phyloP scores from a whole-genome alignment of 2,888 invertebrate genomes.

The Drosophila siamana region DNA sequence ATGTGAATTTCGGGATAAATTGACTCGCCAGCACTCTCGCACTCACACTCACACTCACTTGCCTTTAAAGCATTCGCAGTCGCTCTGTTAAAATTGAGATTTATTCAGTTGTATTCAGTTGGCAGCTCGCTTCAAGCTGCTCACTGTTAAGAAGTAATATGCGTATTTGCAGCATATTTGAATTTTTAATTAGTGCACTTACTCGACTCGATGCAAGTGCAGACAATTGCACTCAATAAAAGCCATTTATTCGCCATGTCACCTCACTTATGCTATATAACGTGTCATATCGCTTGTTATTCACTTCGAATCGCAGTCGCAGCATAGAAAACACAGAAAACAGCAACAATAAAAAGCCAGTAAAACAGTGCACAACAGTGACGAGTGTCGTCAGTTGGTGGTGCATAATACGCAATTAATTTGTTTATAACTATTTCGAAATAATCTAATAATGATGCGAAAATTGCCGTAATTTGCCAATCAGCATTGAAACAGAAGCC shows the following conservation, averaged over 20 bases:
- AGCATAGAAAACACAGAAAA: constrained; percentile 5
- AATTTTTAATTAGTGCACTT: background rate
- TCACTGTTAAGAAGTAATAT: background rate
- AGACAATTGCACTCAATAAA: background rate
- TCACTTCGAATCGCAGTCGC: constrained; percentile 8
- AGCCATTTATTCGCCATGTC: background rate
- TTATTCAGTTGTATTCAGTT: constrained; percentile 30
- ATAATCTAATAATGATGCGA: constrained; percentile 76
- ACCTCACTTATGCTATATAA: background rate
- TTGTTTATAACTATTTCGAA: constrained; percentile 77
- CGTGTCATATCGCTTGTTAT: background rate
- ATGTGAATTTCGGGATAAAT: constrained; percentile 35
- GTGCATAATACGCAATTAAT: constrained; percentile 71
- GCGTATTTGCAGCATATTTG: background rate
- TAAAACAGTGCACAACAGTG: background rate
- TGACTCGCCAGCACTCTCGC: constrained; percentile 7
- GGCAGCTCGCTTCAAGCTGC: background rate
- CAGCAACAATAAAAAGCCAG: background rate
- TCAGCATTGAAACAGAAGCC: constrained; percentile 76
- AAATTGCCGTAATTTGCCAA: constrained; percentile 81
- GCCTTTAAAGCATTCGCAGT: background rate
- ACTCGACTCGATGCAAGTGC: background rate
- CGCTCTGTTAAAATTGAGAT: constrained; percentile 11
- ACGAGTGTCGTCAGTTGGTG: constrained; percentile 26
- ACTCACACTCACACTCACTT: no score